Conservation (phyloP, 2,113 vertebrate genomes). For the Andinoacara biseriatus region DNA sequence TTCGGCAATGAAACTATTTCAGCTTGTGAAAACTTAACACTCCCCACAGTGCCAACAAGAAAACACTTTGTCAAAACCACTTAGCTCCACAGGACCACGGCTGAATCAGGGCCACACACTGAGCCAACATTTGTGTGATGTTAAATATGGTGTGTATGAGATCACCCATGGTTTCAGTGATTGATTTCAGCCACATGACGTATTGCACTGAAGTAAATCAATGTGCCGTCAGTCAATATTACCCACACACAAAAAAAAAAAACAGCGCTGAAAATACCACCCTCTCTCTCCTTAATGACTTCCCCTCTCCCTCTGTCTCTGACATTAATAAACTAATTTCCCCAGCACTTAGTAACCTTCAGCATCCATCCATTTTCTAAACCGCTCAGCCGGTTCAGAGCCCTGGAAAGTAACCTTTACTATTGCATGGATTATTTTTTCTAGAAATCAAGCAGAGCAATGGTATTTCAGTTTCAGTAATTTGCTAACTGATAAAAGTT, state of each 20-base stretch:
- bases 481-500: background rate
- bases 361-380: conserved; percentile 23
- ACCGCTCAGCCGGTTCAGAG: background rate
- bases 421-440: background rate
- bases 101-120: conserved; percentile 40
- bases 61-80: conserved; percentile 63
- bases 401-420: conserved; percentile 1
- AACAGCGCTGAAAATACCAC: conserved; percentile 27
- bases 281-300: conserved; percentile 19
- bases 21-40: conserved; percentile 18
- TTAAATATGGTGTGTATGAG: conserved; percentile 14
- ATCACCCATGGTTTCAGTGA: conserved; percentile 40
- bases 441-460: background rate
- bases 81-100: conserved; percentile 49
- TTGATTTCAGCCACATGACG: conserved; percentile 56
- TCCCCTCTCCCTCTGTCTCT: background rate
- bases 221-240: conserved; percentile 35
- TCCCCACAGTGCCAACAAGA: conserved; percentile 56
- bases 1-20: conserved; percentile 37
- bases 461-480: background rate
- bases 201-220: conserved; percentile 57
- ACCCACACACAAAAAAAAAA: conserved; percentile 19
- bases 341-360: conserved; percentile 40
- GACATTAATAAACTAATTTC: conserved; percentile 40
- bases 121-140: conserved; percentile 50